Conservation (phyloP, 2,797 vertebrate species). For the Pempheris klunzingeri region DNA sequence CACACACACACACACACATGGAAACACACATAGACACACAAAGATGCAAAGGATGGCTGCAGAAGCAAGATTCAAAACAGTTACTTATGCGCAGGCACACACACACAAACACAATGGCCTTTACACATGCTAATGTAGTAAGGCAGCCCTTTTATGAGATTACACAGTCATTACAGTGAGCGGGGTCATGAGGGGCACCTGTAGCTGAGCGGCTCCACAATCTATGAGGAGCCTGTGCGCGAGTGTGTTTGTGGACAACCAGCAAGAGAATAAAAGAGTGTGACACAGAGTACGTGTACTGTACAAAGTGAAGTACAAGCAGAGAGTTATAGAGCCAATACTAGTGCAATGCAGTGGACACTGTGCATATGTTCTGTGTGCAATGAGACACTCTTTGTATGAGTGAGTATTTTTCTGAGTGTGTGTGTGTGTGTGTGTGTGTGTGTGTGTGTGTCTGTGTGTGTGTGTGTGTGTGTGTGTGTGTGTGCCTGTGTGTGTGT, state of each 20-base stretch:
- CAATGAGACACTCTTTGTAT: constrained; percentile 81
- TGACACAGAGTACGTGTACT: constrained; percentile 18
- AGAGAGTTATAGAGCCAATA: constrained; percentile 54
- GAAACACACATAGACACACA: constrained; percentile 3
- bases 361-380: constrained; percentile 81
- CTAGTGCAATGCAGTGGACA: constrained; percentile 62
- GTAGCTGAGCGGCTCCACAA: constrained; percentile 70
- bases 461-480: constrained; percentile 31
- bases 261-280: constrained; percentile 34
- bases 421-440: neutral
- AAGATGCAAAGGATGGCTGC: constrained; percentile 46
- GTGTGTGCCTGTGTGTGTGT: constrained; percentile 28
- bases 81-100: constrained; percentile 56
- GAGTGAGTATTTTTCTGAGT: constrained; percentile 47
- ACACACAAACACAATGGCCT: constrained; percentile 72
- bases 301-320: constrained; percentile 42
- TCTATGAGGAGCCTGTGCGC: constrained; percentile 46
- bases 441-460: neutral
- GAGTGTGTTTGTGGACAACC: constrained; percentile 33
- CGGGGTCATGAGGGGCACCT: constrained; percentile 75
- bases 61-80: constrained; percentile 55
- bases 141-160: constrained; percentile 79
- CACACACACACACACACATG: constrained; percentile 18
- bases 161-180: constrained; percentile 82
- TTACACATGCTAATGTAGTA: constrained; percentile 80